Evolutionary conservation across 2,797 vertebrate genomes (phyloP).

Genomic region (Sebastes melanostomus): DNA sequence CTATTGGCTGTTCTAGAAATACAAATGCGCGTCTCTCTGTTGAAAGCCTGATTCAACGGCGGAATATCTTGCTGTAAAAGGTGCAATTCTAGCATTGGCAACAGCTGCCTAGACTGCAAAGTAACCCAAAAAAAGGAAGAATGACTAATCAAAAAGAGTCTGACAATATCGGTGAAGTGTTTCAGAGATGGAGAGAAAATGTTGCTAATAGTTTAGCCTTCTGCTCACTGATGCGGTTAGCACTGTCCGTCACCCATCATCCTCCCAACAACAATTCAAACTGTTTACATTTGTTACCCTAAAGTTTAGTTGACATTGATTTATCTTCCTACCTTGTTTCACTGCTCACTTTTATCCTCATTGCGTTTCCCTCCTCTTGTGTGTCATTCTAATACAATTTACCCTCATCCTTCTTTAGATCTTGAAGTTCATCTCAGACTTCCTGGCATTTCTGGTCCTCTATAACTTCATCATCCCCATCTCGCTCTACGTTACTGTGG

Average conservation of each 20-base stretch:
- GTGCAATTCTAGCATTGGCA: not conserved
- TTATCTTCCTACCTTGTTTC: not conserved
- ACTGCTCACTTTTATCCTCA: not conserved
- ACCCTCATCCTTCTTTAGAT: conserved; percentile 80
- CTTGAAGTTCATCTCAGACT: conserved; percentile 97
- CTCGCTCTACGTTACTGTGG: conserved; percentile 98
- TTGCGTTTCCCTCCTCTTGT: not conserved
- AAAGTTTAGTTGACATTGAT: not conserved
- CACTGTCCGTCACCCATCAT: not conserved
- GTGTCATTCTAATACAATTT: not conserved
- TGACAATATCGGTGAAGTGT: not conserved
- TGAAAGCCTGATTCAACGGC: not conserved
- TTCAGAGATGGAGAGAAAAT: not conserved
- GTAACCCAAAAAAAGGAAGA: not conserved
- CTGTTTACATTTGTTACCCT: not conserved
- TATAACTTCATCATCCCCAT: conserved; percentile 99
- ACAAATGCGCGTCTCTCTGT: rapidly evolving
- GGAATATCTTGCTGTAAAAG: not conserved
- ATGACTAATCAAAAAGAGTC: not conserved
- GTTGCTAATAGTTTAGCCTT: not conserved
- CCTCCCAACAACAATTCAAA: not conserved
- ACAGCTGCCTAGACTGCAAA: not conserved
- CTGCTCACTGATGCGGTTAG: not conserved
- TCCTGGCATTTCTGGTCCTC: conserved; percentile 97
- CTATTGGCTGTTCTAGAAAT: not conserved